Conservation (phyloP, 2,888 invertebrate species). For the Drosophila koepferae region DNA sequence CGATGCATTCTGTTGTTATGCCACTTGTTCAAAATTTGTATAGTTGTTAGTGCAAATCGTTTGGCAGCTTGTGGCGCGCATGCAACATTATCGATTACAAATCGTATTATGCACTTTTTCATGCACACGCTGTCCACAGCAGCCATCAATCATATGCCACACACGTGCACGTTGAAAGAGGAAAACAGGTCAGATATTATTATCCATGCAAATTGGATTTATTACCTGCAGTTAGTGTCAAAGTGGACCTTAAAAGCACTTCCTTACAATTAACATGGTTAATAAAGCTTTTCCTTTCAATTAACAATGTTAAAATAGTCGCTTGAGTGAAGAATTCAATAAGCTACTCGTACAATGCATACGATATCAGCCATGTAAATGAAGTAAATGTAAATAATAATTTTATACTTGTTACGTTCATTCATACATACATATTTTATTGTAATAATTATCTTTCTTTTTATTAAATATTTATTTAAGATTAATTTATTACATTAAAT, state of each 20-base stretch:
- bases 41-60: slow-evolving; percentile 12
- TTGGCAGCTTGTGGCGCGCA: slow-evolving; percentile 17
- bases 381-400: too few relatives aligned
- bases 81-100: slow-evolving; percentile 64
- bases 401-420: too few relatives aligned
- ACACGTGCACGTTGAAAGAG: slow-evolving; percentile 1
- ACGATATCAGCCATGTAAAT: too few relatives aligned
- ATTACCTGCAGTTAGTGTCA: slow-evolving; percentile 28
- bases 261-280: slow-evolving; percentile 39
- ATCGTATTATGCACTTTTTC: slow-evolving; percentile 63
- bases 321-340: neutral
- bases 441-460: too few relatives aligned
- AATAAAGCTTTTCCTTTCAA: neutral
- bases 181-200: slow-evolving; percentile 1
- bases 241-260: slow-evolving; percentile 52
- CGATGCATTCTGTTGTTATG: slow-evolving; percentile 14
- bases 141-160: slow-evolving; percentile 55
- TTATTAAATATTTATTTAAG: too few relatives aligned
- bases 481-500: too few relatives aligned
- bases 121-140: slow-evolving; percentile 14
- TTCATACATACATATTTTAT: too few relatives aligned
- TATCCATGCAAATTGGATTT: slow-evolving; percentile 45
- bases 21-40: slow-evolving; percentile 5
- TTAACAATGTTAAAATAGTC: neutral
- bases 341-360: too few relatives aligned